Percentiles rank a stretch among this genome's conserved stretches.
Conservation (phyloP, 2,113 vertebrate species). For the Megaptera novaeangliae region DNA sequence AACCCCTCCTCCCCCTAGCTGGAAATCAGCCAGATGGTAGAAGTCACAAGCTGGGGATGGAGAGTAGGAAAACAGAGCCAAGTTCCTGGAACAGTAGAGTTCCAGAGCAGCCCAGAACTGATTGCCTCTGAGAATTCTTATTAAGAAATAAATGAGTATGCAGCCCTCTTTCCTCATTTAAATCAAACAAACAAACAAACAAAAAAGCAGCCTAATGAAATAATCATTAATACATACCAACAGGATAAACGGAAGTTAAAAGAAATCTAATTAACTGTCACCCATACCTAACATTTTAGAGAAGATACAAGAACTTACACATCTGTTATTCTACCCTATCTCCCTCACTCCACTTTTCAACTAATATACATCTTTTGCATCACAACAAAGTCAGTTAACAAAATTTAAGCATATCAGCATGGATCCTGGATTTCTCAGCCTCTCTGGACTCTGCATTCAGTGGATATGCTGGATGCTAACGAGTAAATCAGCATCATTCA, state of each 20-base stretch:
- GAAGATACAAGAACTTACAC: neutral
- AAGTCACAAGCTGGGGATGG: neutral
- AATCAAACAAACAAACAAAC: neutral
- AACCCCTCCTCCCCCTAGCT: neutral
- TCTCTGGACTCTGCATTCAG: neutral
- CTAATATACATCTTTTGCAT: neutral
- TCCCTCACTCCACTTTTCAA: neutral
- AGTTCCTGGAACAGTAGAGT: neutral
- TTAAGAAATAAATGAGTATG: neutral
- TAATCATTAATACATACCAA: slow-evolving; percentile 20
- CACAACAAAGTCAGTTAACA: neutral
- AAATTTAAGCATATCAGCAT: neutral
- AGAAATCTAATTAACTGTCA: neutral
- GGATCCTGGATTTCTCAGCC: neutral
- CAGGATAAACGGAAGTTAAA: neutral
- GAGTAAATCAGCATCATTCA: neutral
- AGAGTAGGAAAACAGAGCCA: neutral
- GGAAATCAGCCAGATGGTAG: neutral
- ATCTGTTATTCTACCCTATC: neutral
- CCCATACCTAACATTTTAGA: slow-evolving; percentile 11
- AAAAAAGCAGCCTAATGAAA: neutral
- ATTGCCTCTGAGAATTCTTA: neutral
- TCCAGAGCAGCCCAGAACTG: neutral
- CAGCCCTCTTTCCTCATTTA: neutral
- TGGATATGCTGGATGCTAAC: neutral